These are phyloP conservation scores for Drosophila diplacantha DNA, from an alignment of 2,888 invertebrate species.

Conservation along the genomic window DNA sequence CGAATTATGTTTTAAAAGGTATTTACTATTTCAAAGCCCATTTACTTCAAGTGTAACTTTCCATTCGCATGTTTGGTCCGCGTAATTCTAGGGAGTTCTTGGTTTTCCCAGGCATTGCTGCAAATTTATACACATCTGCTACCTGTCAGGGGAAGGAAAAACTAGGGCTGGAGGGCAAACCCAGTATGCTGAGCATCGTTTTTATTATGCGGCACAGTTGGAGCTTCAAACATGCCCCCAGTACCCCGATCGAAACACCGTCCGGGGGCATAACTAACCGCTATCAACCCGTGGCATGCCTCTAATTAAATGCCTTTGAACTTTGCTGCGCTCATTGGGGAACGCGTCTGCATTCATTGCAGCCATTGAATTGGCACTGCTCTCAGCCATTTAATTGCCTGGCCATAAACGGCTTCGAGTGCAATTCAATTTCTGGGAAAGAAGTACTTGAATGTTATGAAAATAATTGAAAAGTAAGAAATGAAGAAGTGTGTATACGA, in stretches of 20 bases:
- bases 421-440: neutral
- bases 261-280: slow-evolving; percentile 20
- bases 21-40: too few relatives aligned
- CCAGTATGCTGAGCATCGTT: slow-evolving; percentile 41
- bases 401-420: slow-evolving; percentile 8
- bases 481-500: neutral
- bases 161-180: neutral
- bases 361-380: slow-evolving; percentile 31
- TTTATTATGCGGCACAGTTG: slow-evolving; percentile 24
- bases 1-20: neutral
- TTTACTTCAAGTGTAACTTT: slow-evolving; percentile 6
- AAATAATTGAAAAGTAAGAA: neutral
- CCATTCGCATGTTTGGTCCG: slow-evolving; percentile 58
- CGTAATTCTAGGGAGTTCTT: slow-evolving; percentile 59
- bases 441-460: too few relatives aligned
- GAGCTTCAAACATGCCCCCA: neutral
- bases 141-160: slow-evolving; percentile 19
- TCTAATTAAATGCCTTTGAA: slow-evolving; percentile 48
- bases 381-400: slow-evolving; percentile 25
- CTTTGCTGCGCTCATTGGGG: slow-evolving; percentile 15
- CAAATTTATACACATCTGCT: slow-evolving; percentile 39
- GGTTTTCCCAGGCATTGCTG: slow-evolving; percentile 42
- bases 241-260: neutral
- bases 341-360: slow-evolving; percentile 15
- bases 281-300: slow-evolving; percentile 18